phyloP scores from a whole-genome alignment of 2,888 invertebrate species.

The Patella pellucida region DNA sequence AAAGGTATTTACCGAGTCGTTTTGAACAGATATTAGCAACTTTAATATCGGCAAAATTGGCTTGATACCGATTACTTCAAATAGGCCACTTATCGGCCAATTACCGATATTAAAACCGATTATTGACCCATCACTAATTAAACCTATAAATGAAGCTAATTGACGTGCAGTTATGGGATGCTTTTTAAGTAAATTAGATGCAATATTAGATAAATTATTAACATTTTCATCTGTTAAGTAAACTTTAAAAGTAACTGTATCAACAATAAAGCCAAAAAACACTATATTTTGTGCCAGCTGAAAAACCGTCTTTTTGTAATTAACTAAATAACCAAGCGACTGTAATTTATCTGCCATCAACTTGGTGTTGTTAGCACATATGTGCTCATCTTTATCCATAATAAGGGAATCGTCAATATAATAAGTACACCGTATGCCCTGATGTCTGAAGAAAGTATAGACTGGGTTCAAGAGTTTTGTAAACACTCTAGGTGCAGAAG shows the following conservation, averaged over 20 bases:
- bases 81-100: no score
- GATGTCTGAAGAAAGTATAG: constrained; percentile 11
- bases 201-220: neutral
- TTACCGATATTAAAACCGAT: no score
- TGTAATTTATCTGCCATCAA: neutral
- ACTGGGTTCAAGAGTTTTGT: constrained; percentile 16
- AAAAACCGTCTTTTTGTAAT: constrained; percentile 15
- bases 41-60: no score
- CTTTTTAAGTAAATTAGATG: neutral
- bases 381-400: neutral
- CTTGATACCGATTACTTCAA: no score
- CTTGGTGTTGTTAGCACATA: neutral
- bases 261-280: neutral
- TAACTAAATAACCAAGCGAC: constrained; percentile 1
- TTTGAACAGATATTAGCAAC: no score
- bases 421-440: constrained; percentile 2
- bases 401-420: constrained; percentile 14
- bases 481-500: constrained; percentile 17
- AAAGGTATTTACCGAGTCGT: no score
- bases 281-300: neutral
- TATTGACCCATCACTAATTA: no score
- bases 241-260: constrained; percentile 7
- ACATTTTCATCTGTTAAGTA: constrained; percentile 1
- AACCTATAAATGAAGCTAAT: no score
- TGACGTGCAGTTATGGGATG: no score